Conservation (phyloP, 1,140 invertebrate species). For the Probaryconus sp. region DNA sequence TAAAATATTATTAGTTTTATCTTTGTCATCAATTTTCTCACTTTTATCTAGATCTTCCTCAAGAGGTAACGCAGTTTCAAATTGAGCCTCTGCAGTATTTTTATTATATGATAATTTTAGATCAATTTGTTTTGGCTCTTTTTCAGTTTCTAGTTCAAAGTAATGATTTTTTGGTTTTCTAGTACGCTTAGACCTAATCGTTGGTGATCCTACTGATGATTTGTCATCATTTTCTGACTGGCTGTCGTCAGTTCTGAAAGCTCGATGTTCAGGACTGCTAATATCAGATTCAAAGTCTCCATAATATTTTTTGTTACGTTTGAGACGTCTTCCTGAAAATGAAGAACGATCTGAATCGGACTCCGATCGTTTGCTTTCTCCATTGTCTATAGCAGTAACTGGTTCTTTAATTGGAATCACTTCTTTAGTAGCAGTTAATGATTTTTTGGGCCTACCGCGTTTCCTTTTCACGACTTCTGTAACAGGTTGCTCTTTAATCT, state of each 20-base stretch:
- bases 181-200: constrained; percentile 49
- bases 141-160: constrained; percentile 17
- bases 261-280: constrained; percentile 63
- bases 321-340: constrained; percentile 66
- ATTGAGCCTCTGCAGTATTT: not conserved
- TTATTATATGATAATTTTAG: not conserved
- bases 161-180: constrained; percentile 49
- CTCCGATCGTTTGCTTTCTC: constrained; percentile 61
- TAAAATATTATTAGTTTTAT: not conserved
- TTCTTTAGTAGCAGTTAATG: constrained; percentile 7
- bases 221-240: constrained; percentile 70
- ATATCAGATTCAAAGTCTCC: constrained; percentile 60
- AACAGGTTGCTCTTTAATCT: not conserved
- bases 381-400: constrained; percentile 23
- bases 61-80: too few relatives aligned
- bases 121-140: constrained; percentile 3
- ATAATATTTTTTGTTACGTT: constrained; percentile 68
- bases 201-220: constrained; percentile 34
- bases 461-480: constrained; percentile 56
- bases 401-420: too few relatives aligned
- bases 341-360: constrained; percentile 68
- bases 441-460: constrained; percentile 67
- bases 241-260: constrained; percentile 69
- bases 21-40: not conserved
- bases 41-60: not conserved